Base-by-base conservation (phyloP, 1,140 invertebrate genomes). In the Condylostylus longicornis region DNA sequence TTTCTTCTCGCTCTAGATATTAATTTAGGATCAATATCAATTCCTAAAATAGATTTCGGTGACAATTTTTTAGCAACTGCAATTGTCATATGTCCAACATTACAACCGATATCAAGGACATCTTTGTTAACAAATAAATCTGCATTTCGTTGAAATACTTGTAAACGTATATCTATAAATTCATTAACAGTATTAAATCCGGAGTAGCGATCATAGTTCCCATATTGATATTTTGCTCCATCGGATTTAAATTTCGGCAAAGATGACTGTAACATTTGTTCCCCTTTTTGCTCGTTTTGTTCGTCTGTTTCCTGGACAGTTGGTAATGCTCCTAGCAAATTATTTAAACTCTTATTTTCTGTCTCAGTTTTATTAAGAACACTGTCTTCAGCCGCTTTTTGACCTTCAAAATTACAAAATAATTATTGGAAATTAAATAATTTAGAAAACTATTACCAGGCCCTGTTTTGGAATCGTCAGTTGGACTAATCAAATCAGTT, bases 201-300 rank as follows among this genome's bases (percentile, higher is more conserved):
- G 60, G 95, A 96, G 68, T 97, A 97, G 53, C 86, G 78, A 56
- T 89, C 85, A 62, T 95, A 97, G 64, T 98, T 97, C 28, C 93
- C 93, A 70, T 84, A 93, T 40, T 86, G 81, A 64, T 89, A 97
- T 50, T 71, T 69, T 33, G 73, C 68, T 53, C 82, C 76, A 59
- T 80, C 79, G 5, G 71, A 66, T 45, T 77, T 72, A 59, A 84
- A 82, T 35, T 74, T 76, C 9, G 78, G 80, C 55, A 74, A 49
- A 62, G 17, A 61, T 63, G 28, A 30, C 28, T 10, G 6, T 5
- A 4, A 4, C 5, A 22, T 21, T 29, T 33, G 13, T 4, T 19
- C 18, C 6, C 2, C 12, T 6, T 12, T 33, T 23, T 0, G 45
- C 46, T 33, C 44, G 43, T 15, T 6, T 13, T 8, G 10, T n/a